Percentiles rank a stretch among this genome's conserved stretches.
phyloP scores from a whole-genome alignment of 2,888 invertebrate genomes.

The Drosophila leonis region DNA sequence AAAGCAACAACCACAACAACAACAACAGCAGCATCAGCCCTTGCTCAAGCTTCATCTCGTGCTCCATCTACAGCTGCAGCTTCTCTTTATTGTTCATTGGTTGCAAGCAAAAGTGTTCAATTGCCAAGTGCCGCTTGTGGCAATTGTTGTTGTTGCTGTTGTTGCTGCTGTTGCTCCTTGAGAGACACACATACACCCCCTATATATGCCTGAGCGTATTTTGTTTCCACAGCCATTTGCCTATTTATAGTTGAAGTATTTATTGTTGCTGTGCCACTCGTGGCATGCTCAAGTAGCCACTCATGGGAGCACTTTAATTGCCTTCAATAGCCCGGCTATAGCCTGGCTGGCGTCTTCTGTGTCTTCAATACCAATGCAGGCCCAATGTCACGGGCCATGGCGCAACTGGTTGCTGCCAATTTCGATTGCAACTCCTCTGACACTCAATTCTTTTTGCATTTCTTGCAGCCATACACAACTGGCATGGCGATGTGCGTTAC shows the following conservation, averaged over 20 bases:
- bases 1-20: conserved; percentile 13
- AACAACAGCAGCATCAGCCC: neutral
- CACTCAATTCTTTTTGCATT: neutral
- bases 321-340: conserved; percentile 39
- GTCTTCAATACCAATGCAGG: conserved; percentile 6
- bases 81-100: conserved; percentile 52
- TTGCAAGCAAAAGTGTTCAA: conserved; percentile 59
- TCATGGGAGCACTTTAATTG: conserved; percentile 75
- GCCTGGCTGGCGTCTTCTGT: conserved; percentile 14
- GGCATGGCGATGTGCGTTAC: conserved; percentile 92
- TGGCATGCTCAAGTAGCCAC: conserved; percentile 77
- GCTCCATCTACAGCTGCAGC: conserved; percentile 31
- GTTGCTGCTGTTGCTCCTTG: conserved; percentile 11
- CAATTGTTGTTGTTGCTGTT: conserved; percentile 18
- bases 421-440: conserved; percentile 5
- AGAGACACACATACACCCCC: conserved; percentile 38
- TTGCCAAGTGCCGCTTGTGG: conserved; percentile 56
- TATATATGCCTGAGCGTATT: conserved; percentile 43
- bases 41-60: conserved; percentile 35
- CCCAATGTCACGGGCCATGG: conserved; percentile 71
- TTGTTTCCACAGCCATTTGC: conserved; percentile 75
- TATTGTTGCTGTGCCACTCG: conserved; percentile 78
- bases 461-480: conserved; percentile 93
- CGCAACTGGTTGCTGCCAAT: conserved; percentile 64
- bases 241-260: conserved; percentile 82